These are phyloP conservation scores for Glaucidium brasilianum DNA, from an alignment of 2,113 vertebrate species.

Conservation along the genomic window DNA sequence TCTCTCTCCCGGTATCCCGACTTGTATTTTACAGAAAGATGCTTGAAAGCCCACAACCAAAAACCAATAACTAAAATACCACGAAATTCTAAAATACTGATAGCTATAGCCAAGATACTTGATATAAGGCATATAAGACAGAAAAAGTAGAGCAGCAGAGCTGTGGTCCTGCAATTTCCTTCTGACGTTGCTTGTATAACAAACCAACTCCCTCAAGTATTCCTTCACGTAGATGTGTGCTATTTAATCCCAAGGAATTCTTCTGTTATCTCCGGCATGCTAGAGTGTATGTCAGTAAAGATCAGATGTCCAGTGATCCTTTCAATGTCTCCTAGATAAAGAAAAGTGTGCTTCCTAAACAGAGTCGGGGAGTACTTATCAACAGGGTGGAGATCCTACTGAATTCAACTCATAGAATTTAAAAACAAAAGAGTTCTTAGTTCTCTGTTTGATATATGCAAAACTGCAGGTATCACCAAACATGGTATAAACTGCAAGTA, in stretches of 20 bases:
- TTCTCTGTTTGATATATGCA: not conserved
- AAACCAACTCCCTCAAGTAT: not conserved
- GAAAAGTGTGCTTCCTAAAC: not conserved
- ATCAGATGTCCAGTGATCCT: not conserved
- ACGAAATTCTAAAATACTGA: not conserved
- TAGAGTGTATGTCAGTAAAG: not conserved
- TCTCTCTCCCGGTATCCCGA: not conserved
- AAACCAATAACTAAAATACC: not conserved
- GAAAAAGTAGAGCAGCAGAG: not conserved
- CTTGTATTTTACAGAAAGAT: not conserved
- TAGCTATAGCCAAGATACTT: not conserved
- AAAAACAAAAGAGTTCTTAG: not conserved
- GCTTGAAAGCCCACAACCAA: not conserved
- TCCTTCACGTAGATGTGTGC: not conserved
- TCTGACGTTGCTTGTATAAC: not conserved
- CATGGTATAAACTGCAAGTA: accelerated
- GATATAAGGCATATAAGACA: not conserved
- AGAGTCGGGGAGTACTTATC: not conserved
- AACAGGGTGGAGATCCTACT: not conserved
- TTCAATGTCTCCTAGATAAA: not conserved
- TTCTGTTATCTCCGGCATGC: not conserved
- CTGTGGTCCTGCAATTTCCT: not conserved
- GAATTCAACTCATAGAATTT: not conserved
- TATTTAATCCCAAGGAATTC: not conserved
- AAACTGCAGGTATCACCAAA: accelerated